A percentile compares a stretch with the other conserved stretches of the same genome.
Evolutionary conservation across 2,113 vertebrate species (phyloP).

Genomic region (Aspidoscelis tigris): DNA sequence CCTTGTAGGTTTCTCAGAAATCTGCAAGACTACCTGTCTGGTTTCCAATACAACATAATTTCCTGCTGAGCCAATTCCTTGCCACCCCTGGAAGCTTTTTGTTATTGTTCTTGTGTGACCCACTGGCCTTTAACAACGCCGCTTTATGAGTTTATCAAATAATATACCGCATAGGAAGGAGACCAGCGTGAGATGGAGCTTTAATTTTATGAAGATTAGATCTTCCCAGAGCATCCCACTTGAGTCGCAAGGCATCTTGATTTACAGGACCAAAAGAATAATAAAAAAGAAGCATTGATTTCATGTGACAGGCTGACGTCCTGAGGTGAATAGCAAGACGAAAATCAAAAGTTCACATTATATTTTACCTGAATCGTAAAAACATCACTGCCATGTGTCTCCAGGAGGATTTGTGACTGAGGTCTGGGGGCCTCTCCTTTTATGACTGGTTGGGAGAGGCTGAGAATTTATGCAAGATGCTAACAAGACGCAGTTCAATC

Average conservation of each 20-base stretch:
- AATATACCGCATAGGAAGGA: neutral
- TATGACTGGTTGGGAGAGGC: neutral
- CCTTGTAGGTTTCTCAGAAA: neutral
- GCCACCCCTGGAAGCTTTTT: neutral
- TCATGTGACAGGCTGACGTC: conserved; percentile 2
- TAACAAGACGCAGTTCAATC: neutral
- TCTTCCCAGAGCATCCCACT: conserved; percentile 12
- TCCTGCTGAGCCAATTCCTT: neutral
- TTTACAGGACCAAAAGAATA: conserved; percentile 1
- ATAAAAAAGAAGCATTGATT: conserved; percentile 8
- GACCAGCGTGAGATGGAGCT: conserved; percentile 23
- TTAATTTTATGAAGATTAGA: conserved; percentile 18
- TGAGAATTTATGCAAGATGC: neutral
- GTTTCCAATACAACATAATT: neutral
- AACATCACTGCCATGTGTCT: neutral
- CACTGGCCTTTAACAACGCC: neutral
- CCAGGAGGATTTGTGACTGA: conserved; percentile 6
- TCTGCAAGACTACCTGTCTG: neutral
- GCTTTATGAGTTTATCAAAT: conserved; percentile 39
- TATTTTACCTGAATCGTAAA: conserved; percentile 15
- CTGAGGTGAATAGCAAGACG: conserved; percentile 10
- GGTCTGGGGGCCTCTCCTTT: neutral
- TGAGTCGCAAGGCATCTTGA: neutral
- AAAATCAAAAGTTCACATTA: conserved; percentile 19
- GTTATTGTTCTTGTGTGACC: neutral